Evolutionary conservation across 2,888 invertebrate species (phyloP), one percentile per base, ranked within the genome.

Genomic region (Agrotis exclamationis): DNA sequence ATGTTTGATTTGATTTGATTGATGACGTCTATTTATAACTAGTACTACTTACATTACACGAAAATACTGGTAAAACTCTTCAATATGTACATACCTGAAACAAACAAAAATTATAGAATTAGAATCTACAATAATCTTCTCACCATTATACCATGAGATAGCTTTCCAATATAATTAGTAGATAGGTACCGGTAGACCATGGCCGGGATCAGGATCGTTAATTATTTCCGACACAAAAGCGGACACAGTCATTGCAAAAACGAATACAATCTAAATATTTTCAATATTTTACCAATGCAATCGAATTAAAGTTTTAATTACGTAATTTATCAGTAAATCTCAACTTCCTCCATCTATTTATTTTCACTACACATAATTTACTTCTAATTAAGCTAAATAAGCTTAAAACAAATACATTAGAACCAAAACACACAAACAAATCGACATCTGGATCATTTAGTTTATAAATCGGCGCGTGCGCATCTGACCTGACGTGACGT

Each of bases 361-460:
- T 82, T 57, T 64, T 48, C 5, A 60, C 20, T 57, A 45, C 1
- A 60, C 50, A 63, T 73, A 13, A 33, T 64, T 63, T 60, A 65
- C 60, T 24, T 62, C 44, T 75, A 73, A 85, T 84, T 66, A 76
- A 50, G 14, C n/a, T 33, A 63, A 76, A 73, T 68, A 48, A 70
- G 39, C 58, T 75, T 73, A 76, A 78, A 84, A 74, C 45, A 75
- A 79, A 77, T 68, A 70, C 64, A 81, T 80, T 81, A 71, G 18
- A 53, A 68, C 69, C 28, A 79, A 70, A 16, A 82, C 65, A 72
- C 72, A 39, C 67, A 86, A 86, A 73, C 82, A 80, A 71, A 71
- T 20, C 57, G 69, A 67, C 84, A 84, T 86, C 86, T 86, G 82
- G 83, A 54, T 70, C 13, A 44, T 65, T 65, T 65, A 24, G 50